Conservation (phyloP, 2,888 invertebrate genomes). For the Gymnocheta viridis region DNA sequence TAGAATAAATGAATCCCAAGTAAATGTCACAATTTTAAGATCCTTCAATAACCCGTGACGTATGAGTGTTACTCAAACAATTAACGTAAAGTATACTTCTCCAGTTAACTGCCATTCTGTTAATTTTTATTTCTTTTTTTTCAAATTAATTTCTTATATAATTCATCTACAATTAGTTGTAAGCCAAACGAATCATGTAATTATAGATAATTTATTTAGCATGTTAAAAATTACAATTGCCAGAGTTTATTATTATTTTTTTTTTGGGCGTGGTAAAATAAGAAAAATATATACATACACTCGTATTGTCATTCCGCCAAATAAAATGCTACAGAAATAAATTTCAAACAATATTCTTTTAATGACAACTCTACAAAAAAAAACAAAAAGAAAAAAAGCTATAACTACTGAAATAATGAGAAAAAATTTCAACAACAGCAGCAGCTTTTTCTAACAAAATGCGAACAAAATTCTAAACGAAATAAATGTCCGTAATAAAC, state of each 20-base stretch:
- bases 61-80: constrained; percentile 1
- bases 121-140: neutral
- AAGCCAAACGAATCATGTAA: constrained; percentile 43
- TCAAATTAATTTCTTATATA: neutral
- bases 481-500: constrained; percentile 28
- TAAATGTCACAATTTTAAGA: neutral
- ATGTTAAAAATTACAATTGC: constrained; percentile 4
- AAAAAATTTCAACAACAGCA: neutral
- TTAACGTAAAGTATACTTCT: constrained; percentile 20
- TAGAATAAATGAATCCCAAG: neutral
- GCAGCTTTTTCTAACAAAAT: constrained; percentile 1
- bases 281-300: constrained; percentile 4
- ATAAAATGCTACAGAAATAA: constrained; percentile 34
- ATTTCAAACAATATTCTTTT: constrained; percentile 44
- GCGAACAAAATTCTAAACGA: constrained; percentile 42
- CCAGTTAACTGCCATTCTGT: neutral
- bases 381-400: constrained; percentile 1
- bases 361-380: constrained; percentile 43
- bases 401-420: neutral
- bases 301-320: constrained; percentile 31
- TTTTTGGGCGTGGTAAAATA: constrained; percentile 44
- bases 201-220: constrained; percentile 35
- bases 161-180: constrained; percentile 1
- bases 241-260: no score
- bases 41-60: neutral